Conservation (phyloP, 2,113 vertebrate species). For the Rhegmatorhina hoffmannsi region DNA sequence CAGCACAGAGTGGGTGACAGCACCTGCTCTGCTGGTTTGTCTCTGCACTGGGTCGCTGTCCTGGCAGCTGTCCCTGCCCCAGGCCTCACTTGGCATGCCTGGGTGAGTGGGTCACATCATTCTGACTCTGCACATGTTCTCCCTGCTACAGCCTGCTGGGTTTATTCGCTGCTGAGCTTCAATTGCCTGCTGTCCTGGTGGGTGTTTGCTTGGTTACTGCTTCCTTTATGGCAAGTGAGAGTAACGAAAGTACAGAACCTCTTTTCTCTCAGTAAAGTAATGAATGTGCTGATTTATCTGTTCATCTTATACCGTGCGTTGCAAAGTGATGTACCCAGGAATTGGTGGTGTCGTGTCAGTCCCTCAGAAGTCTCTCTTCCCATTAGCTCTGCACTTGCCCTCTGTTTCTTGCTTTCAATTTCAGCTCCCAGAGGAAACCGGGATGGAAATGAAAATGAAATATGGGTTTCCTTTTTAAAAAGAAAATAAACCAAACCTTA, state of each 20-base stretch:
- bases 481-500: slow-evolving; percentile 34
- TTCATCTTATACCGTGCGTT: neutral
- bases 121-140: neutral
- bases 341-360: neutral
- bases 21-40: neutral
- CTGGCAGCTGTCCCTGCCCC: slow-evolving; percentile 13
- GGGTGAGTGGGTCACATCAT: neutral
- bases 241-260: neutral
- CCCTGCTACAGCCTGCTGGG: neutral
- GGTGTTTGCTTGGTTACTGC: neutral
- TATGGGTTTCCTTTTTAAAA: slow-evolving; percentile 16
- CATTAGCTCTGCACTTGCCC: neutral
- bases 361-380: neutral
- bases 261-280: neutral
- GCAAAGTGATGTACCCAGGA: neutral
- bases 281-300: neutral
- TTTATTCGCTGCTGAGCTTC: neutral
- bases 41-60: neutral
- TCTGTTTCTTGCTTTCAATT: neutral
- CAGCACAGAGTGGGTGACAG: neutral
- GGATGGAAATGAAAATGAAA: slow-evolving; percentile 28
- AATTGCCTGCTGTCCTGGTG: neutral
- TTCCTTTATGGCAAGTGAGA: neutral
- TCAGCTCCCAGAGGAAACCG: neutral
- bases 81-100: neutral